Conservation (phyloP, 1,140 invertebrate genomes). For the Phortica variegata region DNA sequence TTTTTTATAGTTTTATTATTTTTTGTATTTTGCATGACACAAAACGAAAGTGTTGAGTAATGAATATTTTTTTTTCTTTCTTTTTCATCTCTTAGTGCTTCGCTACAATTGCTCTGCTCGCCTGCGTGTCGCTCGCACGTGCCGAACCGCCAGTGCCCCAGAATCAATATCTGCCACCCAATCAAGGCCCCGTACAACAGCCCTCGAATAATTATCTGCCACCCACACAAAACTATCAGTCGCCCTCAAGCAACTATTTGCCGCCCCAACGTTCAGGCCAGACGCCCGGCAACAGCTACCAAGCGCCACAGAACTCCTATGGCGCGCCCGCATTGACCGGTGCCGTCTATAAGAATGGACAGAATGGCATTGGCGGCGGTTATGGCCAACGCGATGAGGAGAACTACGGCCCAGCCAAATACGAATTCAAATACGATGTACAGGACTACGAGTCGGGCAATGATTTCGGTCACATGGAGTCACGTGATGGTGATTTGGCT, state of each 20-base stretch:
- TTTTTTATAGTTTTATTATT: neutral
- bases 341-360: constrained; percentile 57
- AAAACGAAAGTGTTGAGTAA: neutral
- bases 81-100: constrained; percentile 33
- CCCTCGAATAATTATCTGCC: constrained; percentile 46
- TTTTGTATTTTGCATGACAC: neutral
- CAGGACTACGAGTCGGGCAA: constrained; percentile 69
- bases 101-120: constrained; percentile 50
- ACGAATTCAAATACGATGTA: constrained; percentile 73
- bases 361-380: constrained; percentile 27
- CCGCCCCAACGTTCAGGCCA: constrained; percentile 46
- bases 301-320: constrained; percentile 56
- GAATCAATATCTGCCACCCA: constrained; percentile 62
- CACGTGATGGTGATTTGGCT: constrained; percentile 66
- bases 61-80: neutral
- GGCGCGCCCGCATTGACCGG: constrained; percentile 58
- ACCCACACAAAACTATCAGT: constrained; percentile 43
- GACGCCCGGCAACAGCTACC: constrained; percentile 57
- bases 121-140: constrained; percentile 43
- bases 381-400: constrained; percentile 56
- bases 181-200: constrained; percentile 50
- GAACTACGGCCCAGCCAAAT: constrained; percentile 67
- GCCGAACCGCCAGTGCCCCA: constrained; percentile 59
- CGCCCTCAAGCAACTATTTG: constrained; percentile 46
- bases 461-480: constrained; percentile 73